Percentiles rank a stretch among this genome's conserved stretches.
These are phyloP conservation scores for Zophobas atratus DNA, from an alignment of 1,140 invertebrate species.

Conservation along the genomic window DNA sequence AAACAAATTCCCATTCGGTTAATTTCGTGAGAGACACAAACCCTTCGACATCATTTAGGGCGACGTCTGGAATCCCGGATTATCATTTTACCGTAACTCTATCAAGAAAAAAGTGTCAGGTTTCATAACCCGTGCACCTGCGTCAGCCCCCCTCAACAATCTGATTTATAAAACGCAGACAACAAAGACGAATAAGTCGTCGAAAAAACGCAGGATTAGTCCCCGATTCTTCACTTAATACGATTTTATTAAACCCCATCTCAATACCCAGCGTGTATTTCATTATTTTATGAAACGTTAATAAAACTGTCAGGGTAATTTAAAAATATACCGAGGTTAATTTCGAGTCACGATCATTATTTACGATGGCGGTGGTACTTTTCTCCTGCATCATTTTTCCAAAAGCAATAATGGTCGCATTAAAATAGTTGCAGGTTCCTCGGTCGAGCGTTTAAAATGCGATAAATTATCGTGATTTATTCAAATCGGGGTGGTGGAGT, in stretches of 20 bases:
- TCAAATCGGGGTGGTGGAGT: constrained; percentile 14
- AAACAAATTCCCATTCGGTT: no score
- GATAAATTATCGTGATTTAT: constrained; percentile 48
- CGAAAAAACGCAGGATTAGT: constrained; percentile 9
- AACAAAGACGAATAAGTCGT: constrained; percentile 31
- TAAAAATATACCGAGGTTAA: constrained; percentile 47
- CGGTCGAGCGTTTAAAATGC: constrained; percentile 25
- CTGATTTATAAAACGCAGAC: constrained; percentile 41
- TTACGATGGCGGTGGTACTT: constrained; percentile 32
- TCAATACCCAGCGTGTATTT: constrained; percentile 31
- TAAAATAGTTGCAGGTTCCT: constrained; percentile 33
- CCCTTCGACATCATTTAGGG: no score
- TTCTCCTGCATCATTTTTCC: constrained; percentile 28
- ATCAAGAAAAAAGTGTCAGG: constrained; percentile 40
- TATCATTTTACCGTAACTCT: constrained; percentile 30
- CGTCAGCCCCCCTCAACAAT: constrained; percentile 24
- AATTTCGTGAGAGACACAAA: no score
- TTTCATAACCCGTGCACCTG: constrained; percentile 34
- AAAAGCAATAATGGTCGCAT: constrained; percentile 27
- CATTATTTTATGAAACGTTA: constrained; percentile 40
- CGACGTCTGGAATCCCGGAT: constrained; percentile 23
- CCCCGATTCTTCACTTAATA: constrained; percentile 18
- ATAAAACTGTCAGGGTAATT: constrained; percentile 48
- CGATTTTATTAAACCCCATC: constrained; percentile 27
- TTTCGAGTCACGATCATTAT: constrained; percentile 41